A percentile compares a stretch with the other conserved stretches of the same genome.
phyloP scores from a whole-genome alignment of 64 coral and sea anemone genomes.

The Cladopsammia gracilis region DNA sequence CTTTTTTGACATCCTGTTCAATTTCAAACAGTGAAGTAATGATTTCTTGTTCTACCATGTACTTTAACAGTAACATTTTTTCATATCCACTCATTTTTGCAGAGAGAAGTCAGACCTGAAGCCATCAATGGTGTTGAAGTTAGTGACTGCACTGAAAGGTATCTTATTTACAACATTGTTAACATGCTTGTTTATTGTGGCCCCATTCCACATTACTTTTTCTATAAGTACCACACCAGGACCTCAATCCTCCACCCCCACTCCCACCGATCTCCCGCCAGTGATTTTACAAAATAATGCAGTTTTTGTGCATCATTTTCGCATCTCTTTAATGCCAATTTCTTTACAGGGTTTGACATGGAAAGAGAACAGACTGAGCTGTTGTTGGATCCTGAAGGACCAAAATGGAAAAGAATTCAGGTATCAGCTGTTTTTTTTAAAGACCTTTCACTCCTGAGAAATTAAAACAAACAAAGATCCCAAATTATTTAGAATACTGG shows the following conservation, averaged over 20 bases:
- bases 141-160: slow-evolving; percentile 68
- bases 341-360: not conserved
- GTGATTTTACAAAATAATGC: too few relatives aligned
- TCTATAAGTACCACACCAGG: too few relatives aligned
- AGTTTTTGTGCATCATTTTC: not conserved
- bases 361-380: not conserved
- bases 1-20: too few relatives aligned
- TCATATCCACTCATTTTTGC: not conserved
- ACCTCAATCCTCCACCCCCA: too few relatives aligned
- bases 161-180: not conserved
- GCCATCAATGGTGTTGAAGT: not conserved
- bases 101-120: slow-evolving; percentile 28
- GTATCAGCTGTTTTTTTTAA: slow-evolving; percentile 1
- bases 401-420: slow-evolving; percentile 88
- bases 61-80: too few relatives aligned
- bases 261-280: too few relatives aligned
- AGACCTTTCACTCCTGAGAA: too few relatives aligned
- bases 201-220: too few relatives aligned
- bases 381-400: slow-evolving; percentile 53
- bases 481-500: too few relatives aligned
- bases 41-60: too few relatives aligned
- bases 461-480: too few relatives aligned
- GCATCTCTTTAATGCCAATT: not conserved
- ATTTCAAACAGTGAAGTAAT: too few relatives aligned
- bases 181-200: not conserved